Conservation (phyloP, 2,113 vertebrate species). For the Tragulus kanchil region DNA sequence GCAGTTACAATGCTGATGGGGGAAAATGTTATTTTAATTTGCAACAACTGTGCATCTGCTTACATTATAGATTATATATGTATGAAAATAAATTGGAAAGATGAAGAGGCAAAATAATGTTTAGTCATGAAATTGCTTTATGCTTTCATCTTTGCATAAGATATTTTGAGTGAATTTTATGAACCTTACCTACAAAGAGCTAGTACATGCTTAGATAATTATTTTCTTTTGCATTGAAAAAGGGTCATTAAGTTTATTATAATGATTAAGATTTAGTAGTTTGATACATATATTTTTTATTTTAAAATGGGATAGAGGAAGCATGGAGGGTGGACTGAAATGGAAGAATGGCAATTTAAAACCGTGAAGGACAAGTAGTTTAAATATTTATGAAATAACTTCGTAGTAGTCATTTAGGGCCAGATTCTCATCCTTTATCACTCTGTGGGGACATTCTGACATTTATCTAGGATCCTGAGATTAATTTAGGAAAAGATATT, state of each 20-base stretch:
- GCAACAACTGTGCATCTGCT: conserved; percentile 9
- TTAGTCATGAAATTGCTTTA: conserved; percentile 35
- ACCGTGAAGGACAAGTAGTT: conserved; percentile 63
- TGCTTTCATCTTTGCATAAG: conserved; percentile 66
- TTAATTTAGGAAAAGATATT: conserved; percentile 65
- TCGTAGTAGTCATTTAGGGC: conserved; percentile 22
- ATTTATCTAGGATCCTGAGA: conserved; percentile 62
- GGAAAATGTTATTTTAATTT: conserved; percentile 63
- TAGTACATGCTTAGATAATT: conserved; percentile 47
- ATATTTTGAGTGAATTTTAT: conserved; percentile 75
- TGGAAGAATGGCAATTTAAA: conserved; percentile 42
- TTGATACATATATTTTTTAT: conserved; percentile 51
- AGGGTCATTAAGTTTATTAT: conserved; percentile 48
- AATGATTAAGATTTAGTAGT: conserved; percentile 29
- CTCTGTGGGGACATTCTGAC: conserved; percentile 37
- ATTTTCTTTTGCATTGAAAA: conserved; percentile 47
- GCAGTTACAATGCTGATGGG: not conserved
- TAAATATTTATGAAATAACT: conserved; percentile 73
- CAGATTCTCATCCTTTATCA: conserved; percentile 67
- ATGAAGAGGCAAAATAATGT: conserved; percentile 60
- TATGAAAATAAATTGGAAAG: not conserved
- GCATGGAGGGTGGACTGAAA: not conserved
- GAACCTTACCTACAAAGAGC: conserved; percentile 56
- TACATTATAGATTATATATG: conserved; percentile 24
- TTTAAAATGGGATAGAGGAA: not conserved